Percentiles rank a stretch among this genome's conserved stretches.
These are phyloP conservation scores for Drosophila kanekoi DNA, from an alignment of 2,888 invertebrate genomes.

Conservation along the genomic window DNA sequence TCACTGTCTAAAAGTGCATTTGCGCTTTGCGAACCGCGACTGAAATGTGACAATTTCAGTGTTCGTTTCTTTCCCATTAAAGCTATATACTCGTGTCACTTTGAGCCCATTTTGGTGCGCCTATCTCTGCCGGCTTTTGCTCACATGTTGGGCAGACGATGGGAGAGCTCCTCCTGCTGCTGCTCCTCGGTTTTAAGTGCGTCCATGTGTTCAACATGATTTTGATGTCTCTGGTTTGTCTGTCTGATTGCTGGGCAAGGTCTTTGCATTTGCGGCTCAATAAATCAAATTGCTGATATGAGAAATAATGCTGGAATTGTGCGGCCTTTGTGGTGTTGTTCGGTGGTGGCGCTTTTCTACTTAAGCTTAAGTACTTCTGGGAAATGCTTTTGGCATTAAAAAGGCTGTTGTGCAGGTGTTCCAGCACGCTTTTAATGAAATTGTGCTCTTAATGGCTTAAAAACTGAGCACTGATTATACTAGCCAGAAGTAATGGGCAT, in stretches of 20 bases:
- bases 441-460: slow-evolving; percentile 17
- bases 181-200: slow-evolving; percentile 38
- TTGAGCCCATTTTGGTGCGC: slow-evolving; percentile 57
- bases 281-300: slow-evolving; percentile 67
- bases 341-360: slow-evolving; percentile 35
- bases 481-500: slow-evolving; percentile 18
- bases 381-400: slow-evolving; percentile 49
- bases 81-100: slow-evolving; percentile 55
- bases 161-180: not conserved
- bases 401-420: slow-evolving; percentile 52
- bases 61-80: slow-evolving; percentile 62
- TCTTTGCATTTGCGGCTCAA: slow-evolving; percentile 61
- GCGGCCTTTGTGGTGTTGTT: slow-evolving; percentile 1
- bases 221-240: slow-evolving; percentile 43
- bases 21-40: slow-evolving; percentile 14
- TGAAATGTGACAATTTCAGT: slow-evolving; percentile 71
- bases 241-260: slow-evolving; percentile 45
- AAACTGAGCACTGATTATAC: slow-evolving; percentile 26
- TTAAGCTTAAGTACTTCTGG: slow-evolving; percentile 50
- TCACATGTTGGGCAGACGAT: slow-evolving; percentile 38
- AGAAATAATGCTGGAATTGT: slow-evolving; percentile 34
- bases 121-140: slow-evolving; percentile 52
- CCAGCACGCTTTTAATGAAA: slow-evolving; percentile 1
- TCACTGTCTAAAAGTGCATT: slow-evolving; percentile 20
- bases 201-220: slow-evolving; percentile 69